These are phyloP conservation scores for Hecatera dysodea DNA, from an alignment of 2,888 invertebrate genomes.

Conservation along the genomic window DNA sequence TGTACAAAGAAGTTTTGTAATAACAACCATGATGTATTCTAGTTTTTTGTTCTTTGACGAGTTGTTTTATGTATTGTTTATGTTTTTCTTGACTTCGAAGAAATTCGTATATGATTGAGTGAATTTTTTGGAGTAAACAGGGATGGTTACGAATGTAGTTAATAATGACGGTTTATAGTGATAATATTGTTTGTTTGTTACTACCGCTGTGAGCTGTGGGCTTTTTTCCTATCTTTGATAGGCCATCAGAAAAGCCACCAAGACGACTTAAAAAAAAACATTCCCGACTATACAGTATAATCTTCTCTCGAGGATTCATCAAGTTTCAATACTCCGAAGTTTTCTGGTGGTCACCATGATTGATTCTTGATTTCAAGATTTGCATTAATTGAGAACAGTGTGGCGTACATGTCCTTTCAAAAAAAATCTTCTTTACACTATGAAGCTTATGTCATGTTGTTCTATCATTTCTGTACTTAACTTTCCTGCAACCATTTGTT, in stretches of 20 bases:
- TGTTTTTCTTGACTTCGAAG: slow-evolving; percentile 20
- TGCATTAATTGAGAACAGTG: too few species aligned
- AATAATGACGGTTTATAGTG: background rate
- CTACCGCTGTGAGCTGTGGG: too few species aligned
- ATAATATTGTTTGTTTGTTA: background rate
- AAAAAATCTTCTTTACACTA: background rate
- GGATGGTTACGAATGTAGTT: background rate
- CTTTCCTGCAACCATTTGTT: background rate
- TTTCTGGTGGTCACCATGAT: too few species aligned
- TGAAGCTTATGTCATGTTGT: background rate
- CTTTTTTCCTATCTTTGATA: too few species aligned
- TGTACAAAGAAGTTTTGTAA: slow-evolving; percentile 47
- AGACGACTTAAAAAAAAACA: too few species aligned
- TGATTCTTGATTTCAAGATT: too few species aligned
- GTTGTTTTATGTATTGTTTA: slow-evolving; percentile 54
- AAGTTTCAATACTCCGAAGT: too few species aligned
- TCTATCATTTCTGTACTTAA: background rate
- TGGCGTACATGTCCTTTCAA: too few species aligned
- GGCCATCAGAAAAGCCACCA: too few species aligned
- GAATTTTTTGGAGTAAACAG: slow-evolving; percentile 21
- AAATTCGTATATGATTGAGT: slow-evolving; percentile 34
- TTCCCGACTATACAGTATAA: too few species aligned
- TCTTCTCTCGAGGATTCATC: too few species aligned
- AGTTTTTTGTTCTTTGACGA: slow-evolving; percentile 46
- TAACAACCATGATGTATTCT: slow-evolving; percentile 49